Evolutionary conservation across 2,113 vertebrate genomes (phyloP).

Genomic region (Paedocypris sp.): DNA sequence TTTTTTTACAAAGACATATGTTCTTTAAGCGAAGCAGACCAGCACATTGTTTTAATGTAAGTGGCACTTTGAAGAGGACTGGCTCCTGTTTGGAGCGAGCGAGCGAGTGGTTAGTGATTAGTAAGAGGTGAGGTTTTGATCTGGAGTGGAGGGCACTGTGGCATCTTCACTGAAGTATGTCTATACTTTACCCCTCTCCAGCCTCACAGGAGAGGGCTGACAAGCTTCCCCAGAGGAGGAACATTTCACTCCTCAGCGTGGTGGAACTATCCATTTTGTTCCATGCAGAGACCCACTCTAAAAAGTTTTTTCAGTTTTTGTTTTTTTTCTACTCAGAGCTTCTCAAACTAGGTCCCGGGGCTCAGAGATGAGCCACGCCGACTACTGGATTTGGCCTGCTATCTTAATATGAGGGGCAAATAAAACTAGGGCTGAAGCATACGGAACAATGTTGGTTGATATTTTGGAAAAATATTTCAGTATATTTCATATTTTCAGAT

Average conservation of each 20-base stretch:
- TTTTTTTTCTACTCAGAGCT: neutral
- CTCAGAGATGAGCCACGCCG: too few species aligned
- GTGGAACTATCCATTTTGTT: slow-evolving; percentile 20
- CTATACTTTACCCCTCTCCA: slow-evolving; percentile 22
- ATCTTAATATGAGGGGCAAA: too few species aligned
- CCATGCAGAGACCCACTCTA: slow-evolving; percentile 23
- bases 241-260: slow-evolving; percentile 35
- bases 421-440: too few species aligned
- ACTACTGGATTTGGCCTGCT: too few species aligned
- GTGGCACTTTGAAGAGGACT: slow-evolving; percentile 32
- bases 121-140: slow-evolving; percentile 43
- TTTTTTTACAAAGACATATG: too few species aligned
- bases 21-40: slow-evolving; percentile 17
- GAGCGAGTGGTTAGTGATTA: slow-evolving; percentile 38
- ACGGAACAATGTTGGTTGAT: too few species aligned
- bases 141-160: slow-evolving; percentile 38
- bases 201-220: slow-evolving; percentile 33
- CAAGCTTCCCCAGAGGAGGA: slow-evolving; percentile 33
- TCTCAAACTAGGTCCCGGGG: neutral
- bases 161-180: slow-evolving; percentile 27
- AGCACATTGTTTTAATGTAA: slow-evolving; percentile 35
- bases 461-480: too few species aligned
- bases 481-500: too few species aligned
- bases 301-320: too few species aligned
- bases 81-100: slow-evolving; percentile 38